A percentile compares a stretch with the other conserved stretches of the same genome.
Conservation (phyloP, 2,797 vertebrate species). For the Coregonus sp. region DNA sequence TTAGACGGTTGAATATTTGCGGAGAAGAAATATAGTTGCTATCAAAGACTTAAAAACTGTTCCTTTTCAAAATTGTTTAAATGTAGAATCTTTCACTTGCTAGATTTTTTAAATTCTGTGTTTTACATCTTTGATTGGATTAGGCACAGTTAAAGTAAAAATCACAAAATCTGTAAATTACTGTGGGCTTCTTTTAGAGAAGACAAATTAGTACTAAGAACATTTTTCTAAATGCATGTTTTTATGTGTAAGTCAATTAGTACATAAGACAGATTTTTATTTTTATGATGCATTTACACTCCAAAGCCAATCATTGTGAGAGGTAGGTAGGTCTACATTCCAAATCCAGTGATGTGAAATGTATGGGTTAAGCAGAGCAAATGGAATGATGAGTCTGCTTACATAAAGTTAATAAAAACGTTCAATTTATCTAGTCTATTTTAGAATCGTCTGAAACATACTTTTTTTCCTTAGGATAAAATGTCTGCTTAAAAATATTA, state of each 20-base stretch:
- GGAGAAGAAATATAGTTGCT: background rate
- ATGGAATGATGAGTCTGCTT: no score
- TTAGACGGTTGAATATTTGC: background rate
- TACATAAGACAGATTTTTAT: no score
- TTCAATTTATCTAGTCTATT: background rate
- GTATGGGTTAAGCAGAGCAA: background rate
- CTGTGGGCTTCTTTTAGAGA: background rate
- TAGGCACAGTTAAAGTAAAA: background rate
- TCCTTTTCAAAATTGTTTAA: background rate
- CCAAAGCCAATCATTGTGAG: no score
- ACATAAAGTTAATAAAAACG: background rate
- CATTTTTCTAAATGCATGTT: no score
- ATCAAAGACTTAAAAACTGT: background rate
- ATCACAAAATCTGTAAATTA: background rate
- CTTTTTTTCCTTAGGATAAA: background rate
- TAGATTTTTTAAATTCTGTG: background rate
- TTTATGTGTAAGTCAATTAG: no score
- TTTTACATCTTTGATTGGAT: background rate
- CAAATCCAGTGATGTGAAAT: background rate
- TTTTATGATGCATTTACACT: no score
- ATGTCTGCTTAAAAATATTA: background rate
- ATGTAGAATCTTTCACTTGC: background rate
- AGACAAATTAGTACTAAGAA: background rate
- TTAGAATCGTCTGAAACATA: background rate
- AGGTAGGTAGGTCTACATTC: no score